Base-by-base conservation (phyloP, 2,888 invertebrate species). In the Ischnura elegans region DNA sequence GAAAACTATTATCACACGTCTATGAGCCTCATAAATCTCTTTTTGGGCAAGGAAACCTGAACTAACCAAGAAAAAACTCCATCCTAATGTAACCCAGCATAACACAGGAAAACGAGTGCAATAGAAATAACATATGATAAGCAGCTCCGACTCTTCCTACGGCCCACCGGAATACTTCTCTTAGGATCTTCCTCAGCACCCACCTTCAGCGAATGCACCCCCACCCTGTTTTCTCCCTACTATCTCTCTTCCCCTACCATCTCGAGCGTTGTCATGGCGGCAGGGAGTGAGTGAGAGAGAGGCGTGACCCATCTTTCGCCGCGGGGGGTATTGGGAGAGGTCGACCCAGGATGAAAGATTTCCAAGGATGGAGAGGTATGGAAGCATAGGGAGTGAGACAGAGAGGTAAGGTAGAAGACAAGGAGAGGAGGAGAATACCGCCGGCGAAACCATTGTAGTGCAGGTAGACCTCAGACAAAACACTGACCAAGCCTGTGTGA, bases 321-420 rank as follows among this genome's bases (percentile, higher is more conserved):
- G 61, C 90, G 90, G 90, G 90, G 90, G 90, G 61, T 90, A 90
- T 90, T 90, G 90, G 90, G 61, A 90, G 90, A 87, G 87, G 87
- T 87, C 87, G 55, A 90, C 55, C 90, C 61, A 61, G 90, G 61
- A 61, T 55, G 61, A 66, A 86, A 61, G 90, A 90, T 29, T 46
- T 25, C 43, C 61, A 43, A 36, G 90, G 42, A 42, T 25, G 43
- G 90, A 90, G 61, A 90, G 66, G 87, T 36, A 42, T 51, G 47
- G 51, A 55, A n/a, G 43, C 25, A 45, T 16, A 21, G 43, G 90
- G 42, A 66, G n/a, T 16, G 90, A 61, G 61, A 66, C 16, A 61
- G 42, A 61, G 87, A 47, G 51, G 87, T 25, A 87, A 87, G 87
- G 25, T 36, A 43, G 43, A 90, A 25, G 43, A 66, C 43, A 42